These are phyloP conservation scores for Lacerta agilis DNA, from an alignment of 2,797 vertebrate genomes.

Conservation along the genomic window DNA sequence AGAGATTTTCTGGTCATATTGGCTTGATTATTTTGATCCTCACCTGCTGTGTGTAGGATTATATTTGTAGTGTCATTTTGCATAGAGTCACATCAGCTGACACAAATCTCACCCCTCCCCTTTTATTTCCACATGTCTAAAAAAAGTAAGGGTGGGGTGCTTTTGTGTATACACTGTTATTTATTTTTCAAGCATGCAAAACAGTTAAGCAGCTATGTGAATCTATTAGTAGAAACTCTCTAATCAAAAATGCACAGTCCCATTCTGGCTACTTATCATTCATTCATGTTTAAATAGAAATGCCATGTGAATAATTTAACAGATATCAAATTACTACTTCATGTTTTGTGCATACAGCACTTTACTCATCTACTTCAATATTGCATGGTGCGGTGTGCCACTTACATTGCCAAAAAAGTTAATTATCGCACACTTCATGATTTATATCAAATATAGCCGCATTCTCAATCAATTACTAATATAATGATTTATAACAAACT, in stretches of 20 bases:
- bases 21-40: neutral
- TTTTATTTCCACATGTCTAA: constrained; percentile 39
- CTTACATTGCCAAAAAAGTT: constrained; percentile 55
- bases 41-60: neutral
- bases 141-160: constrained; percentile 9
- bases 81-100: neutral
- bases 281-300: constrained; percentile 65
- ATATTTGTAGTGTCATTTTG: neutral
- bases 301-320: constrained; percentile 63
- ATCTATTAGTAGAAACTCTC: constrained; percentile 57
- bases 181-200: constrained; percentile 36
- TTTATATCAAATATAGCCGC: constrained; percentile 38
- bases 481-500: constrained; percentile 40
- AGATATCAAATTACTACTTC: constrained; percentile 57
- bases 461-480: constrained; percentile 39
- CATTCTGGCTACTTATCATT: constrained; percentile 60
- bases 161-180: constrained; percentile 16
- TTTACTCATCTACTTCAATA: constrained; percentile 62
- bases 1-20: neutral
- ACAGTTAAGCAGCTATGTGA: constrained; percentile 48
- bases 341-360: constrained; percentile 44
- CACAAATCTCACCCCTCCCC: constrained; percentile 2
- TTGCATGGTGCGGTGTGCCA: constrained; percentile 37
- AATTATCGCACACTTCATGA: constrained; percentile 57
- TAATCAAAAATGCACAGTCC: constrained; percentile 55